Conservation (phyloP, 2,888 invertebrate species). For the Thera britannica region DNA sequence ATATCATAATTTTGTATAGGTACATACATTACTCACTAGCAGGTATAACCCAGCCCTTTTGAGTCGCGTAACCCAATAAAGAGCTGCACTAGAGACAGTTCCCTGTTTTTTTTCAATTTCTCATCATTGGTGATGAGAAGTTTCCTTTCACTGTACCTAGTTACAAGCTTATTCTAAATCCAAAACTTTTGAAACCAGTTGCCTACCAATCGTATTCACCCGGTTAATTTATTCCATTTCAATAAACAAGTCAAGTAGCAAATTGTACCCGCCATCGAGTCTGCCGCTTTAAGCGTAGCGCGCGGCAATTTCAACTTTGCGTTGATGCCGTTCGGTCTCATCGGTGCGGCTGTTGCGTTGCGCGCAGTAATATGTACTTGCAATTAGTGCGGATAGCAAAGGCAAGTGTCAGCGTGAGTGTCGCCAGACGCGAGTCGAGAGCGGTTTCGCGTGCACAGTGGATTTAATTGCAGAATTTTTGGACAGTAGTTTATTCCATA, state of each 20-base stretch:
- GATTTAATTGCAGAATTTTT: conserved; percentile 1
- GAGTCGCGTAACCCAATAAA: background rate
- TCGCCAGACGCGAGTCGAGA: conserved; percentile 46
- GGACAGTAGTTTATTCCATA: background rate
- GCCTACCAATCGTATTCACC: conserved; percentile 27
- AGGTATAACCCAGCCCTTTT: background rate
- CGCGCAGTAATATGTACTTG: conserved; percentile 55
- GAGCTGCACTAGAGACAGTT: too few relatives aligned
- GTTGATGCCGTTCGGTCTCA: conserved; percentile 10
- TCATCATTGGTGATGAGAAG: too few relatives aligned
- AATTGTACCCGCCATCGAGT: conserved; percentile 34
- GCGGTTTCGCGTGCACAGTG: conserved; percentile 45
- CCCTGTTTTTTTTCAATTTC: too few relatives aligned
- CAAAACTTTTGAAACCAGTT: conserved; percentile 20
- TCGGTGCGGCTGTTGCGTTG: conserved; percentile 26
- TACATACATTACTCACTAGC: background rate
- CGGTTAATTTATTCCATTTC: conserved; percentile 39
- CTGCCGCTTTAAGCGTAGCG: conserved; percentile 21
- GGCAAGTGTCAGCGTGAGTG: conserved; percentile 57
- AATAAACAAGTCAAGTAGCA: conserved; percentile 38
- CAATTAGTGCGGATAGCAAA: conserved; percentile 62
- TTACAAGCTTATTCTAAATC: conserved; percentile 10
- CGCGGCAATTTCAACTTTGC: conserved; percentile 22
- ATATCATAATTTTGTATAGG: background rate
- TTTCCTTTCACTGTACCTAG: background rate